Conservation (phyloP, 64 coral and sea anemone species). For the Stichodactyla helianthus region DNA sequence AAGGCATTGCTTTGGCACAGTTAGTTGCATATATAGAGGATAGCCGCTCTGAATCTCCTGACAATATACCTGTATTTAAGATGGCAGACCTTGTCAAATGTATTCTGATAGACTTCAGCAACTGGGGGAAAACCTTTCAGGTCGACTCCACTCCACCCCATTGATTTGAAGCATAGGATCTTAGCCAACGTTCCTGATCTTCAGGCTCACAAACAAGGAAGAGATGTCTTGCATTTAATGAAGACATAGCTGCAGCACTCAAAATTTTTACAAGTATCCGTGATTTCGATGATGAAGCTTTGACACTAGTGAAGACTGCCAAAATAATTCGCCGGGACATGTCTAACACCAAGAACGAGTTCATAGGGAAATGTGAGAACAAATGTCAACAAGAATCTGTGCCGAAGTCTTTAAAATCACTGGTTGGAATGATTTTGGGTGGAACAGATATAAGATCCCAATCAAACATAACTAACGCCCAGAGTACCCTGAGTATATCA, state of each 20-base stretch:
- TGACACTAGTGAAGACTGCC: conserved; percentile 48
- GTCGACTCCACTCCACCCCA: conserved; percentile 7
- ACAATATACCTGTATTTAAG: background rate
- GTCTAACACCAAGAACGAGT: conserved; percentile 11
- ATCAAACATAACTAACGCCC: background rate
- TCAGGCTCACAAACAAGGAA: background rate
- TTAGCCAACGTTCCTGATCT: conserved; percentile 4
- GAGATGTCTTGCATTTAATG: conserved; percentile 5
- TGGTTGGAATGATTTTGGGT: conserved; percentile 25
- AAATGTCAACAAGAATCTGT: conserved; percentile 32
- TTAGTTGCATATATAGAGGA: background rate
- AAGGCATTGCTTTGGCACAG: background rate
- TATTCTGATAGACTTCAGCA: conserved; percentile 8
- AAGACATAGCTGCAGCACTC: background rate
- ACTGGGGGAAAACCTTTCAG: conserved; percentile 5
- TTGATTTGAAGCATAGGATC: conserved; percentile 23
- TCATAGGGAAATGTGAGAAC: conserved; percentile 24
- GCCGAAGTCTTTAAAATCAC: conserved; percentile 10
- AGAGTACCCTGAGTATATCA: background rate
- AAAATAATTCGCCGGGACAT: conserved; percentile 22
- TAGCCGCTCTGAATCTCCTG: background rate
- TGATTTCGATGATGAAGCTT: conserved; percentile 19
- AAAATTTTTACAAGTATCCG: background rate
- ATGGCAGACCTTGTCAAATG: conserved; percentile 26
- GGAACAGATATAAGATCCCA: conserved; percentile 7